phyloP scores from a whole-genome alignment of 2,888 invertebrate genomes.

The Elegia similella region DNA sequence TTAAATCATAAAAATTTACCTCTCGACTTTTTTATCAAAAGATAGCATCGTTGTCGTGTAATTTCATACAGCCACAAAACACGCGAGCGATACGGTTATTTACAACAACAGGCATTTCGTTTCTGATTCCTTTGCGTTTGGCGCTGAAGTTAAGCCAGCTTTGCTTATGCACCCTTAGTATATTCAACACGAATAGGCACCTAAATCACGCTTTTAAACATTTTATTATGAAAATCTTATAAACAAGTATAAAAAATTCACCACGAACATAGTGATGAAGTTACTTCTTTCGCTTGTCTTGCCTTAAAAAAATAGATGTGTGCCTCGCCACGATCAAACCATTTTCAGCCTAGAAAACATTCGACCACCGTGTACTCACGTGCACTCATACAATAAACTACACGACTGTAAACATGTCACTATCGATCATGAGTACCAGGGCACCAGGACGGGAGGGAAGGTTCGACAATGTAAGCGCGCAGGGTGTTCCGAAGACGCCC shows the following conservation, averaged over 20 bases:
- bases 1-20: neutral
- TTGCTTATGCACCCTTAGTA: slow-evolving; percentile 14
- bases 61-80: slow-evolving; percentile 7
- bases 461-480: slow-evolving; percentile 39
- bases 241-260: too few species aligned
- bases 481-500: slow-evolving; percentile 44
- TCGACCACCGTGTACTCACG: neutral
- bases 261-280: too few species aligned
- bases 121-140: slow-evolving; percentile 6
- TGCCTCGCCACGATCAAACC: too few species aligned
- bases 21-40: neutral
- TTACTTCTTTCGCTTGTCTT: too few species aligned
- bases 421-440: slow-evolving; percentile 46
- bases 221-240: too few species aligned
- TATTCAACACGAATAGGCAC: neutral
- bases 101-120: slow-evolving; percentile 5
- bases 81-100: slow-evolving; percentile 11
- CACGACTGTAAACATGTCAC: slow-evolving; percentile 18
- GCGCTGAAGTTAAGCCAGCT: slow-evolving; percentile 3
- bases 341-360: neutral
- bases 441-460: slow-evolving; percentile 41
- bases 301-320: too few species aligned
- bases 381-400: neutral
- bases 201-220: too few species aligned
- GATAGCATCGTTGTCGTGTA: slow-evolving; percentile 7